Evolutionary conservation across 2,888 invertebrate species (phyloP), one percentile per base, ranked within the genome.

Genomic region (Apomyelois bistriatella): DNA sequence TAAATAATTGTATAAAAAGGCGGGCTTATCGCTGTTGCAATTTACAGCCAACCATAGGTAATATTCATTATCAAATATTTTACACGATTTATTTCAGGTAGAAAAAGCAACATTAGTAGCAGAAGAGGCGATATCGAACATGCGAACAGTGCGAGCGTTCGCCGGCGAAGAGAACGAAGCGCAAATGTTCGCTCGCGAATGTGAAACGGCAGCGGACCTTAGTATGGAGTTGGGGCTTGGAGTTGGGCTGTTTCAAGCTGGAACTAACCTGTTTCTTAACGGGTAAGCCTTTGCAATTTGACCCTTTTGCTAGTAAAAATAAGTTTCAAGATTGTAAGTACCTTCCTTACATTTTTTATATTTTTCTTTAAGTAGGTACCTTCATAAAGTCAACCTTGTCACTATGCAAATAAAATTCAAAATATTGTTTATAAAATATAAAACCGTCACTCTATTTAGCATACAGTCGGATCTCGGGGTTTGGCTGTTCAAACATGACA

Each of bases 121-220:
- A 10, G 98, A 98, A 78, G 99, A 99, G 85, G 98, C 98, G 1
- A 91, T 99, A 53, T 93, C 96, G 36, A 99, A 99, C 82, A 95
- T 99, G 62, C 91, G 98, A 48, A 99, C 98, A 1, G 99, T 99
- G 0, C 91, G 98, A 62, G 96, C 98, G 10, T 98, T 98, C 88
- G 98, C 98, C 0, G 97, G 97, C 88, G 99, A 99, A 80, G 93
- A 94, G 54, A 93, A 93, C 57, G 99, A 99, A 79, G 89, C 92
- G 58, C 91, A 92, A 58, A 84, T 94, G 67, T 97, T 95, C 84
- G 90, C 92, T 28, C 78, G 85, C 35, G 97, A 99, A 85, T 94
- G 97, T 1, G 92, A 94, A 16, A 83, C 92, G 52, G 95, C 97
- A 0, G 93, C 95, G 5, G 76, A 82, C 0, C 82, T 97, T 40